These are phyloP conservation scores for Pelobates fuscus DNA, from an alignment of 2,113 vertebrate genomes.

Conservation along the genomic window DNA sequence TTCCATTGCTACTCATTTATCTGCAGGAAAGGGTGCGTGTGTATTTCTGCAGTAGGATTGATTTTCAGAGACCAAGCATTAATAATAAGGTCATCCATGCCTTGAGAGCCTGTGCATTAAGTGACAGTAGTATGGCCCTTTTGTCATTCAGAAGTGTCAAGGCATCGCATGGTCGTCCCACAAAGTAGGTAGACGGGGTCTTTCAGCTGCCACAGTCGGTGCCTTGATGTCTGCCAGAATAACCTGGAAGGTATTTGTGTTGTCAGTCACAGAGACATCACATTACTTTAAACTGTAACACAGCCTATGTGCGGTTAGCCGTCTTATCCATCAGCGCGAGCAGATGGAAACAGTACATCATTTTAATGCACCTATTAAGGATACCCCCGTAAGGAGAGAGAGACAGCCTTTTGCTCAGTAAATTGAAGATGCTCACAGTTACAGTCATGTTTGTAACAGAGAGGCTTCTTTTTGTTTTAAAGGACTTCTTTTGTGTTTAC, in stretches of 20 bases:
- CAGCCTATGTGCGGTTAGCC: slow-evolving; percentile 52
- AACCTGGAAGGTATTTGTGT: slow-evolving; percentile 56
- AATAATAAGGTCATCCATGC: slow-evolving; percentile 36
- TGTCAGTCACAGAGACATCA: slow-evolving; percentile 59
- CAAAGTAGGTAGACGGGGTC: slow-evolving; percentile 49
- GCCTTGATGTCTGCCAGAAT: slow-evolving; percentile 62
- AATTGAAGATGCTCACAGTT: background rate
- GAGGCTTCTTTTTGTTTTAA: background rate
- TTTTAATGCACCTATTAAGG: slow-evolving; percentile 10
- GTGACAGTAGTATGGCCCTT: slow-evolving; percentile 67
- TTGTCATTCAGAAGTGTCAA: slow-evolving; percentile 65
- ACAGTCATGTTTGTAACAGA: background rate
- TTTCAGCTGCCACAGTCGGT: slow-evolving; percentile 55
- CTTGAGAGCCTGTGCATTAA: slow-evolving; percentile 45
- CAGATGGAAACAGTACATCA: slow-evolving; percentile 24
- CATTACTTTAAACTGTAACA: slow-evolving; percentile 54
- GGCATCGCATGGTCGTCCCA: slow-evolving; percentile 62
- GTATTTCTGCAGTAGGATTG: slow-evolving; percentile 16
- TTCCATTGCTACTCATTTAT: slow-evolving; percentile 11
- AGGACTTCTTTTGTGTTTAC: too few species aligned
- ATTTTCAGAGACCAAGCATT: slow-evolving; percentile 34
- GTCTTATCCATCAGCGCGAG: slow-evolving; percentile 32
- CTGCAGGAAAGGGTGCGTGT: slow-evolving; percentile 26
- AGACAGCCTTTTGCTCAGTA: background rate
- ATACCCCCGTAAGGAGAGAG: slow-evolving; percentile 8